Evolutionary conservation across 2,797 vertebrate species (phyloP), one percentile per base, ranked within the genome.

Genomic region (Enoplosus armatus): DNA sequence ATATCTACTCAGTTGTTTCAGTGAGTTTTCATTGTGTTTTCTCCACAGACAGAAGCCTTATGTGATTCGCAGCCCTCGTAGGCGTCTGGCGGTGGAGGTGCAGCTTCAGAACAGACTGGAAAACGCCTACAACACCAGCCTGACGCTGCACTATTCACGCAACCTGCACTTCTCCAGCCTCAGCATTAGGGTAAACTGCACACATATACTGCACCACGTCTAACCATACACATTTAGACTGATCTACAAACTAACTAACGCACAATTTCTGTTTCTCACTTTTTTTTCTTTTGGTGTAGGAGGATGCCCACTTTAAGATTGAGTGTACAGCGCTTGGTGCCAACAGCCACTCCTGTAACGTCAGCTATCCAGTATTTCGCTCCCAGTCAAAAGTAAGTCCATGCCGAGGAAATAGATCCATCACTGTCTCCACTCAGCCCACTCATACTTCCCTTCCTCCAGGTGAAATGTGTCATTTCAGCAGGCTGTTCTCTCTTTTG

Each of bases 111-210:
- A 99, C 95, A 92, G 80, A 54, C 83, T 96, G 76, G 98, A 99
- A 85, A 98, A 99, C 2, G 97, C 98, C 83, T 99, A 99, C 93
- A 98, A 98, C 77, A 87, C 96, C 68, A 98, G 96, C 87, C 95
- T 99, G 67, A 95, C 82, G 4, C 91, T 99, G 82, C 90, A 92
- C 89, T 98, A 97, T 78, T 98, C 97, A 66, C 93, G 89, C 87
- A 99, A 97, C 92, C 96, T 98, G 78, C 96, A 97, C 80, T 96
- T 98, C 92, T 95, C 97, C 93, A 99, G 96, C 83, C 92, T 98
- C 0, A 90, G 90, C 29, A 92, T 96, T 47, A 93, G 94, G 95
- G 97, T 97, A 90, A 14, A 60, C 4, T 16, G 48, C 50, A 45
- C 29, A 48, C n/a, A 22, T 5, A 24, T 6, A 26, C 6, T 10